phyloP scores from a whole-genome alignment of 2,113 vertebrate genomes.

The Nettapus auritus region DNA sequence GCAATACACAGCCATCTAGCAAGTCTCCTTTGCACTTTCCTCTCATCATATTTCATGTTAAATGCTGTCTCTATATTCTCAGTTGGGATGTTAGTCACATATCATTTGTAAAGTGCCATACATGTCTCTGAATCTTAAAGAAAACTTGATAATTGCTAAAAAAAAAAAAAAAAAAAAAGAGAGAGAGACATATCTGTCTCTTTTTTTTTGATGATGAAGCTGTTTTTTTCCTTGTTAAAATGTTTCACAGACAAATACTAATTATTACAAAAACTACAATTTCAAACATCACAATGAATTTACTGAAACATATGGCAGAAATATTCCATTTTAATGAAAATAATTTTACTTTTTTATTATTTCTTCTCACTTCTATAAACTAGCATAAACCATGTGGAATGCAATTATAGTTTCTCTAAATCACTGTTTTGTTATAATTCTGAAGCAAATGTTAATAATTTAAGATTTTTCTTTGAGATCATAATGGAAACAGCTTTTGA shows the following conservation, averaged over 20 bases:
- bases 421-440: not conserved
- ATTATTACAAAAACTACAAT: not conserved
- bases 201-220: not conserved
- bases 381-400: not conserved
- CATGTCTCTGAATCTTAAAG: not conserved
- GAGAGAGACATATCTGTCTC: accelerated
- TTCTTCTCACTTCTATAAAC: not conserved
- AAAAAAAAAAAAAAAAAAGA: not conserved
- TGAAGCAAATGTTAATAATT: not conserved
- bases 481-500: not conserved
- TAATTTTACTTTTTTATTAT: not conserved
- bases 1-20: not conserved
- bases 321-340: not conserved
- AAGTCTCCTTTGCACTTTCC: not conserved
- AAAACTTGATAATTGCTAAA: not conserved
- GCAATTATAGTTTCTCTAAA: not conserved
- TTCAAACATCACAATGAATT: not conserved
- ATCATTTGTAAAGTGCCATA: not conserved
- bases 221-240: not conserved
- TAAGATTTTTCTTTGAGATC: not conserved
- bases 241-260: not conserved
- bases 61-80: not conserved
- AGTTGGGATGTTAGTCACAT: not conserved
- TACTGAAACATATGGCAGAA: not conserved
- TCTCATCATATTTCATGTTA: not conserved